Base-by-base conservation (phyloP, 2,888 invertebrate species). In the Diarsia rubi region DNA sequence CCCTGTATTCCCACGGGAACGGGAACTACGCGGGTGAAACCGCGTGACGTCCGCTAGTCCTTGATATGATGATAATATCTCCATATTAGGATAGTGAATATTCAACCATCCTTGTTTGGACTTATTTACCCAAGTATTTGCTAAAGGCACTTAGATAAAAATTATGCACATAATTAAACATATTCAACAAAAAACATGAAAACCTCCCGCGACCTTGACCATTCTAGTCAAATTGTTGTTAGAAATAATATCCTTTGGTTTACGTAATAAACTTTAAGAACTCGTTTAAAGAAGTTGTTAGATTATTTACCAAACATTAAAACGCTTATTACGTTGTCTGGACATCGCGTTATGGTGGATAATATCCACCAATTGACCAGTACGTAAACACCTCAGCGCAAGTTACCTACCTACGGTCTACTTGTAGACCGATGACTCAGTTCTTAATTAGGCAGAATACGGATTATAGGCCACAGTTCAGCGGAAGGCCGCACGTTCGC, bases 401-500 rank as follows among this genome's bases (percentile, higher is more conserved):
- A 62, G 37, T 8, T 42, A 62, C 31, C 21, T 60, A 60, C 60
- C 19, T 31, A n/a, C n/a, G n/a, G n/a, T n/a, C n/a, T n/a, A 52
- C 54, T 66, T 59, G 60, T 49, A 44, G 52, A 47, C 24, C 12
- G 60, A 69, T 82, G 81, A 81, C 12, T 81, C 81, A 81, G 74
- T 49, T 70, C 60, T 71, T 82, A 82, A 85, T 78, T 72, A 77
- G 57, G 45, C 49, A 57, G 27, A 73, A 59, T 52, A 65, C 12
- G 52, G 71, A 71, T 81, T 59, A 52, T 62, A 69, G 69, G 66
- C 42, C 65, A 44, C 59, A 24, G 62, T 72, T 62, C 67, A 69
- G 52, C 45, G 54, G 66, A 60, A 64, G 69, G 67, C 62, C 67
- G 68, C 69, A 73, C 54, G 69, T 47, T 67, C 37, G 31, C 65